phyloP scores from a whole-genome alignment of 2,797 vertebrate species.

The Chloroceryle amazona region DNA sequence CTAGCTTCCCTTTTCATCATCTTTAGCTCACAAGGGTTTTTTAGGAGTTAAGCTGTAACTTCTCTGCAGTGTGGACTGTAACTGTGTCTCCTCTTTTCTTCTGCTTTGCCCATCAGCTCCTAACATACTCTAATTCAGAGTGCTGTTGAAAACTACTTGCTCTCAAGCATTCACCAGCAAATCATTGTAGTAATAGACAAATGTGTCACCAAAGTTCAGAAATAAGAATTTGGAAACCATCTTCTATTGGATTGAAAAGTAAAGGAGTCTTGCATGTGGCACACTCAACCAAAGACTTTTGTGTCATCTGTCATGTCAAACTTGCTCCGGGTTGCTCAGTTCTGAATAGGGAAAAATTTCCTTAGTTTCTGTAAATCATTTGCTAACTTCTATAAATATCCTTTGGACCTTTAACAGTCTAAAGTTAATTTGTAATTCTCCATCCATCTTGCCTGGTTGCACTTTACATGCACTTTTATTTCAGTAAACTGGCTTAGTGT shows the following conservation, averaged over 20 bases:
- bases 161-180: not conserved
- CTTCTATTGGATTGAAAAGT: not conserved
- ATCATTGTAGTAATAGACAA: not conserved
- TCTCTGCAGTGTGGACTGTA: not conserved
- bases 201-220: not conserved
- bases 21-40: not conserved
- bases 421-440: conserved; percentile 13
- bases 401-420: not conserved
- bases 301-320: not conserved
- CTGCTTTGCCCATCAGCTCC: not conserved
- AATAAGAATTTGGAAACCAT: not conserved
- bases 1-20: not conserved
- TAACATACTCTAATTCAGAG: not conserved
- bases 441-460: not conserved
- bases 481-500: not conserved
- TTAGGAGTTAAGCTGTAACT: not conserved
- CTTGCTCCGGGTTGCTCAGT: not conserved
- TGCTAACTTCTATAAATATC: not conserved
- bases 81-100: not conserved
- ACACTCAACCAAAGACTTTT: not conserved
- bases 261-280: not conserved
- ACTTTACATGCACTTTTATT: not conserved
- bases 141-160: not conserved
- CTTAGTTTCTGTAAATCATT: not conserved
- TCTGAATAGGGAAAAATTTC: not conserved